Evolutionary conservation across 2,888 invertebrate species (phyloP), one percentile per base, ranked within the genome.

Genomic region (Epistrophella euchroma): DNA sequence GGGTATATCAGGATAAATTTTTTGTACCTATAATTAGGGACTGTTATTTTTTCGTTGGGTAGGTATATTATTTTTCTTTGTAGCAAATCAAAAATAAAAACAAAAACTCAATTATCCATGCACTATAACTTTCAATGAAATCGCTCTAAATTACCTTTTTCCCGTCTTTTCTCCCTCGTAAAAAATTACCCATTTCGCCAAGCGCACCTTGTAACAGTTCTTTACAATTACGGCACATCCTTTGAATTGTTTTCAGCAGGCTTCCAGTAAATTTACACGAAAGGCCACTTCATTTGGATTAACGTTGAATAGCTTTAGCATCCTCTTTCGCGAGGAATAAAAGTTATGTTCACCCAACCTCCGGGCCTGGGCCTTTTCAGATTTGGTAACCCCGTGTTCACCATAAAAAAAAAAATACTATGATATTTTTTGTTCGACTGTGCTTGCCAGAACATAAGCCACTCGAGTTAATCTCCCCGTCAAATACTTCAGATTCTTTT

Each of bases 401-500:
- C n/a, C n/a, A n/a, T n/a, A 43, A 62, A 1, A 73, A 73, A 66
- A 66, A 45, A 76, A 76, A 71, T 2, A 72, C 13, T 43, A 55
- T 37, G 50, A 28, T 55, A 43, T 45, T 43, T 66, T 72, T 55
- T 73, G 62, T 22, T 13, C 13, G n/a, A 43, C 35, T 32, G 50
- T 40, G 1, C 28, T 47, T 50, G 15, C 35, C 60, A 32, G 52
- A 45, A 58, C 40, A 58, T 62, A 72, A 80, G 73, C 76, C 68
- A 81, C 77, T 82, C 37, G 71, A 74, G 82, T 82, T 71, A 77
- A 86, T 78, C 74, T 58, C 52, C 15, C 71, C 64, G 64, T 86
- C 66, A 86, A 77, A 74, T 74, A 82, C 82, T 86, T 86, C 74
- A 82, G 56, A 78, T 66, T 66, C 72, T 70, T 76, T 76, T 81